phyloP scores from a whole-genome alignment of 2,113 vertebrate genomes.

The Mesoclemmys tuberculata region DNA sequence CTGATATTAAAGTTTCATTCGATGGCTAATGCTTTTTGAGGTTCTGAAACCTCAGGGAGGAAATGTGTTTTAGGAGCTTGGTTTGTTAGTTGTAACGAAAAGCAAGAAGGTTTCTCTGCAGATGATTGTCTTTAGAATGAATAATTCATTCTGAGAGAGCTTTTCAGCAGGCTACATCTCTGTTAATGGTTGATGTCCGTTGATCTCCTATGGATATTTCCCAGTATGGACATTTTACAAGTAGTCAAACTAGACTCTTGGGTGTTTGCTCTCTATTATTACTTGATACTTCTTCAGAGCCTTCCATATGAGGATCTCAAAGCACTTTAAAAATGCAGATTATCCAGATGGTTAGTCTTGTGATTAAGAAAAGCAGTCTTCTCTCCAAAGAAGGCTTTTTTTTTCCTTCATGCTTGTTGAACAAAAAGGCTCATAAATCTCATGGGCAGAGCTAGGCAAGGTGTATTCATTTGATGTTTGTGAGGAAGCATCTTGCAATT shows the following conservation, averaged over 20 bases:
- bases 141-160: neutral
- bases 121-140: neutral
- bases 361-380: neutral
- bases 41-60: neutral
- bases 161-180: neutral
- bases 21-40: neutral
- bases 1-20: neutral
- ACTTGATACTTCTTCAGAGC: neutral
- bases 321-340: conserved; percentile 13
- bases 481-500: neutral
- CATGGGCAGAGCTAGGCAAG: neutral
- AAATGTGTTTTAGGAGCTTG: neutral
- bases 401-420: neutral
- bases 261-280: neutral
- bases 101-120: neutral
- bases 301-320: neutral
- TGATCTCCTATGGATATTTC: neutral
- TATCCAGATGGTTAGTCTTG: neutral
- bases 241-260: neutral
- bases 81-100: neutral
- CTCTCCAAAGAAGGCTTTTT: neutral
- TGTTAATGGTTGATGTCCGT: neutral
- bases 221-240: neutral
- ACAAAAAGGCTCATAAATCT: neutral
- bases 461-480: neutral